These are phyloP conservation scores for Neostethus bicornis DNA, from an alignment of 2,797 vertebrate species.

Conservation along the genomic window DNA sequence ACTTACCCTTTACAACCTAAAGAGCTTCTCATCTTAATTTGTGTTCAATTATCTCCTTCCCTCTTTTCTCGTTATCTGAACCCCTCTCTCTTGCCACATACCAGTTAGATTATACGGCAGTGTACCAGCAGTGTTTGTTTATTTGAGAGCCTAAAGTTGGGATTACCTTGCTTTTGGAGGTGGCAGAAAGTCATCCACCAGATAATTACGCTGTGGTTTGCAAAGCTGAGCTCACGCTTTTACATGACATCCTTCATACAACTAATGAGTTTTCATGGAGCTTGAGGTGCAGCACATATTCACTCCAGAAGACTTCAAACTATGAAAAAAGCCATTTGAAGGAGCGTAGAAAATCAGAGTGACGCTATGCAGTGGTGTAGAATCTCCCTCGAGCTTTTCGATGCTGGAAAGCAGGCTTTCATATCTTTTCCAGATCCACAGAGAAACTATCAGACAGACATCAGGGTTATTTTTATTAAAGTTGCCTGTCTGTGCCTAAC, in stretches of 20 bases:
- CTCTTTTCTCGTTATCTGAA: neutral
- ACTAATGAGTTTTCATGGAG: conserved; percentile 41
- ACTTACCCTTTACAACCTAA: conserved; percentile 16
- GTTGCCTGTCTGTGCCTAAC: conserved; percentile 55
- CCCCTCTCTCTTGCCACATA: conserved; percentile 14
- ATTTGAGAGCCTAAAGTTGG: neutral
- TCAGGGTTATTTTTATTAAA: conserved; percentile 29
- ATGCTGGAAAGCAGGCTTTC: conserved; percentile 38
- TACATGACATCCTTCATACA: conserved; percentile 23
- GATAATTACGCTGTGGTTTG: conserved; percentile 44
- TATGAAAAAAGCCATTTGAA: conserved; percentile 36
- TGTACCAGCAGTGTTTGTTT: conserved; percentile 4
- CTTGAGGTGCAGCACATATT: conserved; percentile 14
- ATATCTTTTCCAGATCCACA: conserved; percentile 58
- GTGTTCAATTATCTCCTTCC: conserved; percentile 33
- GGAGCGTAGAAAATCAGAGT: conserved; percentile 35
- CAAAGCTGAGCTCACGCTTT: conserved; percentile 43
- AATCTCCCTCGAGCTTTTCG: conserved; percentile 41
- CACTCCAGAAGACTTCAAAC: conserved; percentile 33
- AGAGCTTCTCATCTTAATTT: conserved; percentile 34
- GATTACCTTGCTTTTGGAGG: conserved; percentile 12
- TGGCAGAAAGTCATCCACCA: conserved; percentile 28
- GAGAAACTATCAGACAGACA: conserved; percentile 40
- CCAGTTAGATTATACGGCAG: conserved; percentile 29
- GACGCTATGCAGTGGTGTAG: conserved; percentile 25